Conservation (phyloP, 2,888 invertebrate genomes). For the Lottia gigantea region DNA sequence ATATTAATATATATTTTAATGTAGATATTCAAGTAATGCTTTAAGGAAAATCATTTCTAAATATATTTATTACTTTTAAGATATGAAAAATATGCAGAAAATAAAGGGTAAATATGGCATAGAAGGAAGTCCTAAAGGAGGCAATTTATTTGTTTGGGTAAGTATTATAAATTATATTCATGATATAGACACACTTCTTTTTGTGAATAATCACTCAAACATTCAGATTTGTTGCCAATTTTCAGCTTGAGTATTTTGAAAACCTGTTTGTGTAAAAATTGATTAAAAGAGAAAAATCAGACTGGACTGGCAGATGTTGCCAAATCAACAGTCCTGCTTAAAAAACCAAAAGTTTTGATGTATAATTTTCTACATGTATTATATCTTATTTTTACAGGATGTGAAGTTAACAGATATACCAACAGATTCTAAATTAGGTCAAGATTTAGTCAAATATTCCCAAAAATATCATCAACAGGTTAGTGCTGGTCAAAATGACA, state of each 20-base stretch:
- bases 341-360: too few species aligned
- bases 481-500: too few species aligned
- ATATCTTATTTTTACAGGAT: constrained; percentile 50
- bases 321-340: neutral
- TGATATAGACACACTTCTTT: too few species aligned
- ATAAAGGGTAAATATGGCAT: constrained; percentile 52
- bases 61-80: constrained; percentile 36
- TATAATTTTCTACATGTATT: too few species aligned
- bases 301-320: neutral
- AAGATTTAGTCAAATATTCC: constrained; percentile 50
- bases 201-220: too few species aligned
- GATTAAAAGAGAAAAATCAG: neutral
- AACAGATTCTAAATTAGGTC: constrained; percentile 46
- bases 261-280: too few species aligned
- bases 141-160: constrained; percentile 62
- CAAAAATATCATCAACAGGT: constrained; percentile 51
- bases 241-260: too few species aligned
- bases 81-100: constrained; percentile 49
- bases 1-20: too few species aligned
- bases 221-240: too few species aligned
- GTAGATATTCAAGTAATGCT: constrained; percentile 29
- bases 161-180: constrained; percentile 12
- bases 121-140: constrained; percentile 47
- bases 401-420: constrained; percentile 55
- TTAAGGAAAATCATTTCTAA: constrained; percentile 36